Conservation (phyloP, 1,140 invertebrate species). For the Goniozus legneri region DNA sequence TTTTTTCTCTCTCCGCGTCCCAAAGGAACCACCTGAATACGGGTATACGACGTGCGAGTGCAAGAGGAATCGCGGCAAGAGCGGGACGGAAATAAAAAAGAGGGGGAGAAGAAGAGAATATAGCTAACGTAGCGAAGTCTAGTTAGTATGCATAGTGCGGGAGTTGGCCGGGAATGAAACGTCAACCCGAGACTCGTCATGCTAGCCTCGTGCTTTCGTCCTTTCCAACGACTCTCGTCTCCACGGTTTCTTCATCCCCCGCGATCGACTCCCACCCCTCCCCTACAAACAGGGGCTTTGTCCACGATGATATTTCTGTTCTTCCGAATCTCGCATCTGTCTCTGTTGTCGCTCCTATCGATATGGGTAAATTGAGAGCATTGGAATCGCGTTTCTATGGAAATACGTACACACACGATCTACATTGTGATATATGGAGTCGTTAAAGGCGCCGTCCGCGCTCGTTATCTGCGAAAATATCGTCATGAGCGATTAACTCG, state of each 20-base stretch:
- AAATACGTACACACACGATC: too few species aligned
- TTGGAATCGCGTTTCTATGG: too few species aligned
- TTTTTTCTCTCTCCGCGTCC: constrained; percentile 27
- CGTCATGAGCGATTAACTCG: too few species aligned
- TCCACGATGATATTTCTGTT: constrained; percentile 14
- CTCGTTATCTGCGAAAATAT: too few species aligned
- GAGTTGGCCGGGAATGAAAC: constrained; percentile 53
- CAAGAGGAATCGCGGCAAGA: constrained; percentile 11
- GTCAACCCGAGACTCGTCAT: constrained; percentile 54
- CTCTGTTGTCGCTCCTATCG: too few species aligned
- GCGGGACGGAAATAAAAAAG: constrained; percentile 8
- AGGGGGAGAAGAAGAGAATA: constrained; percentile 25
- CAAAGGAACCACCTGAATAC: constrained; percentile 28
- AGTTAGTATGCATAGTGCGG: constrained; percentile 55
- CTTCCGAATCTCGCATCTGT: too few species aligned
- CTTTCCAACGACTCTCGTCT: constrained; percentile 36
- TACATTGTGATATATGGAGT: too few species aligned
- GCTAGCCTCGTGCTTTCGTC: constrained; percentile 43
- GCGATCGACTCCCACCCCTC: neutral
- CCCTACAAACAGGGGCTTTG: constrained; percentile 7
- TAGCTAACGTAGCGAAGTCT: constrained; percentile 45
- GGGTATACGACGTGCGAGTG: constrained; percentile 24
- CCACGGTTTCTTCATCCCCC: constrained; percentile 19
- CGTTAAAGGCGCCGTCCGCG: too few species aligned
- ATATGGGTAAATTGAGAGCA: too few species aligned